phyloP scores from a whole-genome alignment of 2,113 vertebrate species.

The Chaetura pelagica region DNA sequence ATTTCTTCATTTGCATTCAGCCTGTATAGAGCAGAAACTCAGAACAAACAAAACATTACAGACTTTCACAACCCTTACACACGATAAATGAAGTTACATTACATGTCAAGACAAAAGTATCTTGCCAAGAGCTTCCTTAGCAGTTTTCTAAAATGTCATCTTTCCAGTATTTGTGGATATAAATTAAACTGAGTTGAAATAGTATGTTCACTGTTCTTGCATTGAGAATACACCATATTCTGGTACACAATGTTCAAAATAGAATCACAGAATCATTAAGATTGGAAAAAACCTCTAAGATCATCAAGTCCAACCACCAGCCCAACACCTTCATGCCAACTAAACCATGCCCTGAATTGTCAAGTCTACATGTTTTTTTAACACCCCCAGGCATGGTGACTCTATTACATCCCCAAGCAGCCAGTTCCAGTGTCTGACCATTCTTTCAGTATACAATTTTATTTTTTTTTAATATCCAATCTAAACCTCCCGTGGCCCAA shows the following conservation, averaged over 20 bases:
- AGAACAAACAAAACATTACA: slow-evolving; percentile 22
- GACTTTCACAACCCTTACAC: neutral
- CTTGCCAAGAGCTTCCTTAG: neutral
- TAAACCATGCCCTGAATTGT: no score
- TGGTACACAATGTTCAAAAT: neutral
- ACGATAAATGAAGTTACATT: neutral
- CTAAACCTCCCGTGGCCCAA: no score
- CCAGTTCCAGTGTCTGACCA: no score
- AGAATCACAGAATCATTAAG: no score
- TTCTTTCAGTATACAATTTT: no score
- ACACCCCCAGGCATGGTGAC: no score
- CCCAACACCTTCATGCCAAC: no score
- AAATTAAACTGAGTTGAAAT: neutral
- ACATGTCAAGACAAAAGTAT: neutral
- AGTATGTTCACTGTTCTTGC: neutral
- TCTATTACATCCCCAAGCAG: no score
- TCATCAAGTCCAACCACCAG: no score
- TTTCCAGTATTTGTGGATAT: neutral
- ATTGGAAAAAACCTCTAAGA: no score
- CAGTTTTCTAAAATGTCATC: neutral
- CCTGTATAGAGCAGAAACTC: neutral
- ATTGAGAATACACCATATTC: neutral
- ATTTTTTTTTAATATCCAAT: no score
- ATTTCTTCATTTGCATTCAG: slow-evolving; percentile 26
- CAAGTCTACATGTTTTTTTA: no score